Evolutionary conservation across 1,140 invertebrate species (phyloP).

Genomic region (Physella acuta): DNA sequence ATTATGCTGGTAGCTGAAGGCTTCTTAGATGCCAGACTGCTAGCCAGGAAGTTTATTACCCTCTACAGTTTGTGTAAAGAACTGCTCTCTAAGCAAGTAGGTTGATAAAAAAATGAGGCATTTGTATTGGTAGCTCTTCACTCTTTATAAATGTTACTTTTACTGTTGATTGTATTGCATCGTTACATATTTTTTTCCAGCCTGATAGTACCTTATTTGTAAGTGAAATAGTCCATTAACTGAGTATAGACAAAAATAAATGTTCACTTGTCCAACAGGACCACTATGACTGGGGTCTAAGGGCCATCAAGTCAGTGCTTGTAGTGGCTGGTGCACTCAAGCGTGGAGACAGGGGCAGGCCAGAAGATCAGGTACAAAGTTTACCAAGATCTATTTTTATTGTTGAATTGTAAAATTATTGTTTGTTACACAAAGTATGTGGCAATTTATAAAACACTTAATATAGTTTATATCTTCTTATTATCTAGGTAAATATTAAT

Average conservation of each 20-base stretch:
- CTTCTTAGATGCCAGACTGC: constrained; percentile 88
- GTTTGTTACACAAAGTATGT: not conserved
- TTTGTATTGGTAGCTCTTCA: not conserved
- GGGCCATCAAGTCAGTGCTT: constrained; percentile 93
- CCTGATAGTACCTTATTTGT: no score
- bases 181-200: no score
- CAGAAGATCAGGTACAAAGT: constrained; percentile 78
- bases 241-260: no score
- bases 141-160: not conserved
- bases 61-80: constrained; percentile 93
- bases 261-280: no score
- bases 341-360: constrained; percentile 82
- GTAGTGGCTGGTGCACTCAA: constrained; percentile 94
- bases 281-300: constrained; percentile 94
- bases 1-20: constrained; percentile 98
- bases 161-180: not conserved
- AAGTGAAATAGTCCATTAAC: no score
- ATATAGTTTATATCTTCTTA: no score
- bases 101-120: not conserved
- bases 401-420: not conserved
- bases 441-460: no score
- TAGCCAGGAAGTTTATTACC: constrained; percentile 94
- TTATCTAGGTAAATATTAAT: no score
- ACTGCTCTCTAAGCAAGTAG: constrained; percentile 85
- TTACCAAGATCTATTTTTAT: not conserved